phyloP scores from a whole-genome alignment of 2,113 vertebrate genomes.

The Pachyramphus minor region DNA sequence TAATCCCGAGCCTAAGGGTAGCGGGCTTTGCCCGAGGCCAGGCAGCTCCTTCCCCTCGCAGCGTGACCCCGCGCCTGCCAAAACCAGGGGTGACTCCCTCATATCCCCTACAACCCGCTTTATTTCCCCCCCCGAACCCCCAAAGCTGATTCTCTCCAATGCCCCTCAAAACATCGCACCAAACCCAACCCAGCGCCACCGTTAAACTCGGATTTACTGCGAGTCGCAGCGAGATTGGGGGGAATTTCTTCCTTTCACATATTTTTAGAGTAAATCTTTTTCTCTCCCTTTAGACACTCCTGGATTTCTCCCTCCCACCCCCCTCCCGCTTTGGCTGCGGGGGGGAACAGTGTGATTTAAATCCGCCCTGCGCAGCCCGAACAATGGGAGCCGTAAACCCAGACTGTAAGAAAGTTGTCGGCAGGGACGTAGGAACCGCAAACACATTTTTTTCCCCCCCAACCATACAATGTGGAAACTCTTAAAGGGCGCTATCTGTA shows the following conservation, averaged over 20 bases:
- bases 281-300: not conserved
- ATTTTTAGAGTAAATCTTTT: not conserved
- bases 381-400: conserved; percentile 64
- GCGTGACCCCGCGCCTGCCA: accelerated
- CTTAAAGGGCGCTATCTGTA: conserved; percentile 71
- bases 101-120: not conserved
- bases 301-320: conserved; percentile 6
- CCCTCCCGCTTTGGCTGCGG: not conserved
- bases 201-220: not conserved
- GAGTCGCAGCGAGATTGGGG: not conserved
- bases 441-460: conserved; percentile 54
- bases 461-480: conserved; percentile 74
- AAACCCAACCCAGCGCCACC: not conserved
- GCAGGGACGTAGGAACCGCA: conserved; percentile 64
- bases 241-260: not conserved
- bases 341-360: not conserved
- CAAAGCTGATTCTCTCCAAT: not conserved
- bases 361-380: conserved; percentile 60
- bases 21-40: not conserved
- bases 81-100: not conserved
- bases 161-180: accelerated
- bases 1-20: not conserved
- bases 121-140: accelerated
- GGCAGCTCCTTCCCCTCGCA: not conserved
- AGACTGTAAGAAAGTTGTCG: conserved; percentile 63